These are phyloP conservation scores for Hydrophis major DNA, from an alignment of 2,797 vertebrate species.

Conservation along the genomic window DNA sequence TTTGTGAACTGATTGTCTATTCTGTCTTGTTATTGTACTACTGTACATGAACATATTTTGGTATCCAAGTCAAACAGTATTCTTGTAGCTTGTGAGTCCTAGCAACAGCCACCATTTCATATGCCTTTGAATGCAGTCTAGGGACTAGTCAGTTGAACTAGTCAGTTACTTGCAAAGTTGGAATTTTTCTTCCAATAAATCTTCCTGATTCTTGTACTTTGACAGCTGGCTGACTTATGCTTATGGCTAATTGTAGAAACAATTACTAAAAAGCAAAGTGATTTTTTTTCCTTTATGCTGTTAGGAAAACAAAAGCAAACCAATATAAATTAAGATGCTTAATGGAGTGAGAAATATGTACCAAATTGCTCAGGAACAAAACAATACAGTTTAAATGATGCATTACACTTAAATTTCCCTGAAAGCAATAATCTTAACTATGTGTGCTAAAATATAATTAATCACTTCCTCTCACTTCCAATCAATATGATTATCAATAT, in stretches of 20 bases:
- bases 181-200: not conserved
- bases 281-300: not conserved
- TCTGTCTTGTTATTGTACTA: not conserved
- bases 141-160: too few species aligned
- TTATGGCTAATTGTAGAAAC: not conserved
- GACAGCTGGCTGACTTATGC: not conserved
- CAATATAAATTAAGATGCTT: conserved; percentile 22
- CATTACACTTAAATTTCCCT: not conserved
- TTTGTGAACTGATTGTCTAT: not conserved
- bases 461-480: not conserved
- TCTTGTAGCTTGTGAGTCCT: not conserved
- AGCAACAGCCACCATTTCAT: not conserved
- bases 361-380: not conserved
- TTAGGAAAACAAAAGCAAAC: not conserved
- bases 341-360: not conserved
- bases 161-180: not conserved
- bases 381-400: not conserved
- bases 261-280: conserved; percentile 36
- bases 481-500: not conserved
- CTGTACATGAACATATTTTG: not conserved
- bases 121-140: not conserved
- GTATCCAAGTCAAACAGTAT: not conserved
- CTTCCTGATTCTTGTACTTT: conserved; percentile 14
- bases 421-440: not conserved
- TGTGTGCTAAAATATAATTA: not conserved